Percentiles rank a stretch among this genome's conserved stretches.
These are phyloP conservation scores for Lissonota sp. DNA, from an alignment of 2,888 invertebrate species.

Conservation along the genomic window DNA sequence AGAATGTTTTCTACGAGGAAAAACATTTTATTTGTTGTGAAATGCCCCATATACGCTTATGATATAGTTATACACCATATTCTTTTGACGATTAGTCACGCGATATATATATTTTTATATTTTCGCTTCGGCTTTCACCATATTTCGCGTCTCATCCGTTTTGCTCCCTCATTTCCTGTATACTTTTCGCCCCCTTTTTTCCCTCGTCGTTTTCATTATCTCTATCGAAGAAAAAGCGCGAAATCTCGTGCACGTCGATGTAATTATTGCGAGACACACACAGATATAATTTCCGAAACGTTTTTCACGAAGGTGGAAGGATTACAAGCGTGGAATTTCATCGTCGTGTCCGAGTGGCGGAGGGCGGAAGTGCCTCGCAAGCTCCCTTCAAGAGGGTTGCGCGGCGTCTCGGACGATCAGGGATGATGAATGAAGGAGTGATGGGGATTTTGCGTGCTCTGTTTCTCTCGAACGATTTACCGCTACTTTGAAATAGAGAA, in stretches of 20 bases:
- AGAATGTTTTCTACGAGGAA: no score
- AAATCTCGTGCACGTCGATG: conserved; percentile 60
- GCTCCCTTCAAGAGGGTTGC: conserved; percentile 60
- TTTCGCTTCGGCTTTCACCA: no score
- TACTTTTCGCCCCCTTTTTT: no score
- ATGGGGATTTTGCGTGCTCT: conserved; percentile 82
- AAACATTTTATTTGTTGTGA: no score
- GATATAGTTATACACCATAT: no score
- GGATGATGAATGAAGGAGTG: conserved; percentile 83
- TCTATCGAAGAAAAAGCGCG: conserved; percentile 26
- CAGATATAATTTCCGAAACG: conserved; percentile 51
- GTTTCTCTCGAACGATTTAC: no score
- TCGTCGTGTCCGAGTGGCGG: conserved; percentile 59
- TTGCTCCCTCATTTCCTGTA: neutral
- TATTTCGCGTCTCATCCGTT: neutral
- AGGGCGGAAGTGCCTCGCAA: conserved; percentile 65
- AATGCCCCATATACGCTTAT: no score
- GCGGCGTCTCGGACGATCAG: conserved; percentile 74
- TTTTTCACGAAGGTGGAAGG: conserved; percentile 26
- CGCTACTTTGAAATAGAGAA: conserved; percentile 47
- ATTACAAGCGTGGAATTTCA: conserved; percentile 68
- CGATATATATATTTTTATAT: no score
- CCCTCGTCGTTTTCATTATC: conserved; percentile 17
- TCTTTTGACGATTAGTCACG: no score
- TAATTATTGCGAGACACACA: conserved; percentile 64